Evolutionary conservation across 1,140 invertebrate genomes (phyloP).

Genomic region (Homalodisca vitripennis): DNA sequence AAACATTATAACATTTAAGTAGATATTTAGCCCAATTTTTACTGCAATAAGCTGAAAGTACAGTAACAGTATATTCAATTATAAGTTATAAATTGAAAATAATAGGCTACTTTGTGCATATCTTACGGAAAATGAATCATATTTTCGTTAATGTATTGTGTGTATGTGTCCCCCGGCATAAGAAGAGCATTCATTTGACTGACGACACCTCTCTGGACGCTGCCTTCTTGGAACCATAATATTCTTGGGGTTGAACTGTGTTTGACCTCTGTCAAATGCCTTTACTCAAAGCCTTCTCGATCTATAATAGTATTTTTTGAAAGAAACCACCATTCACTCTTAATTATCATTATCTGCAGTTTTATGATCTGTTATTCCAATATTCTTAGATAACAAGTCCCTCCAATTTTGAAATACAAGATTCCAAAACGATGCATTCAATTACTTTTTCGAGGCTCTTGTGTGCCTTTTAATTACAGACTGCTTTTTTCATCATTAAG

Average conservation of each 20-base stretch:
- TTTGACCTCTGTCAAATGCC: constrained; percentile 21
- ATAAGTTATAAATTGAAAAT: constrained; percentile 10
- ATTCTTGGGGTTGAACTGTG: constrained; percentile 11
- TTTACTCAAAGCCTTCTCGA: constrained; percentile 28
- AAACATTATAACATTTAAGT: background rate
- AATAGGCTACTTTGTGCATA: constrained; percentile 6
- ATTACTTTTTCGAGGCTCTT: constrained; percentile 10
- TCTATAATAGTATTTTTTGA: no score
- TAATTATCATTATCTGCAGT: no score
- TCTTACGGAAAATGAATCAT: constrained; percentile 1
- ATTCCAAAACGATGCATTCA: constrained; percentile 17
- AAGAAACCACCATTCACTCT: no score
- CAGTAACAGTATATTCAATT: background rate
- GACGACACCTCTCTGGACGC: background rate
- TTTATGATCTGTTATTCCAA: no score
- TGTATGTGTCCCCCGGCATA: background rate
- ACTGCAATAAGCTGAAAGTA: background rate
- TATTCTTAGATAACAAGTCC: constrained; percentile 13
- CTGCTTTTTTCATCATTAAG: constrained; percentile 7
- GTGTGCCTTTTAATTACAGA: constrained; percentile 7
- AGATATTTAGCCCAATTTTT: background rate
- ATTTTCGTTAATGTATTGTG: background rate
- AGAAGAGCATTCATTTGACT: constrained; percentile 3
- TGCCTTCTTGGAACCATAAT: constrained; percentile 10
- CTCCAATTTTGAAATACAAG: constrained; percentile 20